A percentile compares a stretch with the other conserved stretches of the same genome.
Conservation (phyloP, 2,888 invertebrate species). For the Drosophila kuntzei region DNA sequence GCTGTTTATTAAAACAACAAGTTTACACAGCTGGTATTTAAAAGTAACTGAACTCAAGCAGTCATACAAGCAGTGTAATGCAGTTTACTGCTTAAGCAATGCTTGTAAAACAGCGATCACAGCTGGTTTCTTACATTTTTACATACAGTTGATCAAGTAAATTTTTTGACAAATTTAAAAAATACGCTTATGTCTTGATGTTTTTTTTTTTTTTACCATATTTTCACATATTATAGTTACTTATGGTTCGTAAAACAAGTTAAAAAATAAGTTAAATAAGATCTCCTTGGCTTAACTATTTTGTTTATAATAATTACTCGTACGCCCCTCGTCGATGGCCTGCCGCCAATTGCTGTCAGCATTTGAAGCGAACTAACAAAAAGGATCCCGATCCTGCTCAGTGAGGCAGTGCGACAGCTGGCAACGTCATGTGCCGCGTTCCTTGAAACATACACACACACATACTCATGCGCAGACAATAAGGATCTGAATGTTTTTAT, state of each 20-base stretch:
- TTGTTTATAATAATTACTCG: background rate
- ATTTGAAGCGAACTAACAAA: conserved; percentile 28
- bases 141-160: background rate
- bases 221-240: too few relatives aligned
- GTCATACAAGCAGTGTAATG: conserved; percentile 28
- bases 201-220: background rate
- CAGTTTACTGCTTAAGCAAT: conserved; percentile 16
- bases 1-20: background rate
- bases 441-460: conserved; percentile 30
- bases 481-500: conserved; percentile 21
- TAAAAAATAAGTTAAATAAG: too few relatives aligned
- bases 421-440: conserved; percentile 57
- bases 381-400: conserved; percentile 36
- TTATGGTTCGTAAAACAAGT: too few relatives aligned
- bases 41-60: conserved; percentile 23
- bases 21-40: conserved; percentile 22
- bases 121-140: background rate
- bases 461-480: conserved; percentile 27
- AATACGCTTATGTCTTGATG: too few relatives aligned
- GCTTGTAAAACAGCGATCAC: conserved; percentile 10
- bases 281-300: too few relatives aligned
- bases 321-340: conserved; percentile 30
- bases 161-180: too few relatives aligned
- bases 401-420: conserved; percentile 47
- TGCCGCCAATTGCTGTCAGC: conserved; percentile 32